Conservation (phyloP, 2,888 invertebrate genomes). For the Corythucha ciliata region DNA sequence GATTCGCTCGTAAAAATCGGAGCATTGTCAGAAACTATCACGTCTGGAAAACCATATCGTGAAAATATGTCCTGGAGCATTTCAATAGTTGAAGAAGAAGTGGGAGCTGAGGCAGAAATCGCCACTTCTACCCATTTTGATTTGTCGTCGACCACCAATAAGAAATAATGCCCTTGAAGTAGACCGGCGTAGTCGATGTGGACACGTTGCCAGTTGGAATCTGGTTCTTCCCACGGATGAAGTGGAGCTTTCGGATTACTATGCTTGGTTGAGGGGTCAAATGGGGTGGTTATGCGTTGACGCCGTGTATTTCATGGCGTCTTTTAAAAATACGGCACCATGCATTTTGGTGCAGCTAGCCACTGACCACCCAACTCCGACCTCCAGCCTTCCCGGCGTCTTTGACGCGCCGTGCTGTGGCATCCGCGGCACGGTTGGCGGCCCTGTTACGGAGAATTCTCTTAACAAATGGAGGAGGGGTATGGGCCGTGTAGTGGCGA, state of each 20-base stretch:
- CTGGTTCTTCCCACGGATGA: constrained; percentile 13
- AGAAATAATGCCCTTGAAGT: constrained; percentile 20
- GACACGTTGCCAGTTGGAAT: background rate
- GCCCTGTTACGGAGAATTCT: no score
- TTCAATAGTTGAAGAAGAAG: constrained; percentile 18
- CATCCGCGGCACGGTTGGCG: no score
- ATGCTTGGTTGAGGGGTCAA: background rate
- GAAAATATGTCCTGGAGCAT: constrained; percentile 26
- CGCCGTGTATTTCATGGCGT: no score
- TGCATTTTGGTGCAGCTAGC: no score
- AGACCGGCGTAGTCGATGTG: constrained; percentile 13
- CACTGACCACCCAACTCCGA: no score
- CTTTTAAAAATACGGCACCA: no score
- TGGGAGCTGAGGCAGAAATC: constrained; percentile 13
- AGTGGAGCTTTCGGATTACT: constrained; percentile 4
- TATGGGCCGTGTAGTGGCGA: no score
- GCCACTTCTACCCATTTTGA: constrained; percentile 34
- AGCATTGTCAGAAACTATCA: constrained; percentile 29
- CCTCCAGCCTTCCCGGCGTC: no score
- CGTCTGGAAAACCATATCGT: constrained; percentile 19
- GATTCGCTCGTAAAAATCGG: constrained; percentile 25
- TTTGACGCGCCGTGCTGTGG: no score
- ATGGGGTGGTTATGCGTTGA: no score
- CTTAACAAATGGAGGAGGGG: no score
- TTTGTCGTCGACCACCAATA: constrained; percentile 34